Evolutionary conservation across 2,797 vertebrate species (phyloP), one percentile per base, ranked within the genome.

Genomic region (Acrossocheilus fasciatus): DNA sequence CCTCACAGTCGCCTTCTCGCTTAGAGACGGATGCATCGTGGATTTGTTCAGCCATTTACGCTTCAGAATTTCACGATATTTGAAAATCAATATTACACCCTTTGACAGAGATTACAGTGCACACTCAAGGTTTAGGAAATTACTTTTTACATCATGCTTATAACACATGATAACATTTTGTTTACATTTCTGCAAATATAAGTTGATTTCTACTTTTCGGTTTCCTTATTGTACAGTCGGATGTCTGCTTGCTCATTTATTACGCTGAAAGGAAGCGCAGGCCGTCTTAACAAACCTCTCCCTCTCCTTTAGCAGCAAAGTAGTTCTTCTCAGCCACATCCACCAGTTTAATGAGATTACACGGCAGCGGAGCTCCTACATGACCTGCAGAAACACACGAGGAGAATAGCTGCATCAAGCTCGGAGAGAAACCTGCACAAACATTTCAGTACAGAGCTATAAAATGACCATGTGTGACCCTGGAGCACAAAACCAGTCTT

Each of bases 251-350:
- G 45, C 17, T 54, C 17, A 2, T 54, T 18, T 20, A 18, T 57
- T 20, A 54, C 8, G 18, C 6, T 54, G 52, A 54, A 54, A 50
- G 47, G 12, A 50, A 54, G 7, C 10, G 6, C 6, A 14, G 45
- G 47, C 47, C 47, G 14, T 57, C 8, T 57, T 57, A 18, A 10
- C 91, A 90, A 92, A 99, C 98, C 97, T 99, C 98, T 92, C 98
- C 98, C 91, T 99, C 98, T 93, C 97, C 97, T 94, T 98, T 98
- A 66, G 94, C 93, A 91, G 97, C 96, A 93, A 98, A 99, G 89
- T 99, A 99, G 94, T 99, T 99, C 93, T 99, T 97, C 87, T 99
- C 98, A 77, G 97, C 95, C 70, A 98, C 98, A 89, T 99, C 97
- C 62, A 98, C 95, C 87, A 99, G 94, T 94, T 95, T 99, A 92